Percentiles rank a stretch among this genome's conserved stretches.
Evolutionary conservation across 2,113 vertebrate species (phyloP).

Genomic region (Hemiprocne comata): DNA sequence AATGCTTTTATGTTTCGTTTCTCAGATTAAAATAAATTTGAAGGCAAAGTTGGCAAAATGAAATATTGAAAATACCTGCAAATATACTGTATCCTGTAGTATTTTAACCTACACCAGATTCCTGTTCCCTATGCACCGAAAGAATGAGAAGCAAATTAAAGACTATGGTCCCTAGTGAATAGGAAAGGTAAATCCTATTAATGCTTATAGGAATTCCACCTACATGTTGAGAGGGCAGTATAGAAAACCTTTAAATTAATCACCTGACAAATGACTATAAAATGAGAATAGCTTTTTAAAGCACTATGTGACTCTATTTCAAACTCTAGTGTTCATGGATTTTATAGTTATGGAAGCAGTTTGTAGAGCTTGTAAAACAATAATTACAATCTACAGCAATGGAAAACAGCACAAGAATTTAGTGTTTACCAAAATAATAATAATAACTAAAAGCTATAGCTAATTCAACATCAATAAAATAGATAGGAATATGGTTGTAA

Average conservation of each 20-base stretch:
- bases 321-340: not conserved
- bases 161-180: not conserved
- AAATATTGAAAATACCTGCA: not conserved
- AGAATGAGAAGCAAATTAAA: not conserved
- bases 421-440: not conserved
- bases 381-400: not conserved
- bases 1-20: not conserved
- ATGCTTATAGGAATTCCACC: constrained; percentile 3
- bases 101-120: not conserved
- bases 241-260: constrained; percentile 33
- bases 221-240: not conserved
- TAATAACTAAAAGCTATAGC: not conserved
- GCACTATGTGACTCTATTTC: not conserved
- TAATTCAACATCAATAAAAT: not conserved
- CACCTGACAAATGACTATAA: constrained; percentile 11
- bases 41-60: not conserved
- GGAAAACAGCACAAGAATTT: not conserved
- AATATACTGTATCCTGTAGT: not conserved
- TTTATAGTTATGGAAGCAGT: not conserved
- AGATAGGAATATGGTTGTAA: not conserved
- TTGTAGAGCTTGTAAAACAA: not conserved
- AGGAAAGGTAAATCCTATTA: constrained; percentile 37
- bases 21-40: not conserved
- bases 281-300: not conserved
- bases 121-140: not conserved